Conservation (phyloP, 2,888 invertebrate species). For the Anagyrus pseudococci region DNA sequence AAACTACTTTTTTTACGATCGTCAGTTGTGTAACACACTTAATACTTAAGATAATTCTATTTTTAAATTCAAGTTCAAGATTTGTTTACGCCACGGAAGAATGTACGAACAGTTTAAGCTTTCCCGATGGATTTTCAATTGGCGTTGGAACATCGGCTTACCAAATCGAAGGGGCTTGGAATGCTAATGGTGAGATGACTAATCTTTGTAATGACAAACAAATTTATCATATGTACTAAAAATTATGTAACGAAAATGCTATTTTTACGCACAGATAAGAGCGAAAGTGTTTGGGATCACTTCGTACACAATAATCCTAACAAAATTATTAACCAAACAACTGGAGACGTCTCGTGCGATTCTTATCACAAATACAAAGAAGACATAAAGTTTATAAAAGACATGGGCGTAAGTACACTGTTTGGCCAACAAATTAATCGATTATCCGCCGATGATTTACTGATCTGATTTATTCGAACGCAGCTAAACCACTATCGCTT, state of each 20-base stretch:
- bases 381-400: conserved; percentile 44
- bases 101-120: too few species aligned
- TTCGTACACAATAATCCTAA: conserved; percentile 64
- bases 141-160: conserved; percentile 70
- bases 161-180: conserved; percentile 69
- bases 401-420: conserved; percentile 45
- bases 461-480: too few species aligned
- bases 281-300: conserved; percentile 70
- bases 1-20: neutral
- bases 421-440: too few species aligned
- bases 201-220: too few species aligned
- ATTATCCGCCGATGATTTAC: too few species aligned
- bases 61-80: neutral
- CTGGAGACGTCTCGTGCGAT: conserved; percentile 73
- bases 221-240: too few species aligned
- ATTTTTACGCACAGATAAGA: conserved; percentile 66
- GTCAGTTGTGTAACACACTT: neutral
- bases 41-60: neutral
- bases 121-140: conserved; percentile 67
- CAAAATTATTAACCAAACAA: conserved; percentile 66
- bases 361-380: conserved; percentile 73
- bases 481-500: conserved; percentile 59
- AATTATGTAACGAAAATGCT: too few species aligned
- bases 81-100: too few species aligned
- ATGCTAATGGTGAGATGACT: conserved; percentile 38